These are phyloP conservation scores for Cuculus canorus DNA, from an alignment of 2,797 vertebrate species.

Conservation along the genomic window DNA sequence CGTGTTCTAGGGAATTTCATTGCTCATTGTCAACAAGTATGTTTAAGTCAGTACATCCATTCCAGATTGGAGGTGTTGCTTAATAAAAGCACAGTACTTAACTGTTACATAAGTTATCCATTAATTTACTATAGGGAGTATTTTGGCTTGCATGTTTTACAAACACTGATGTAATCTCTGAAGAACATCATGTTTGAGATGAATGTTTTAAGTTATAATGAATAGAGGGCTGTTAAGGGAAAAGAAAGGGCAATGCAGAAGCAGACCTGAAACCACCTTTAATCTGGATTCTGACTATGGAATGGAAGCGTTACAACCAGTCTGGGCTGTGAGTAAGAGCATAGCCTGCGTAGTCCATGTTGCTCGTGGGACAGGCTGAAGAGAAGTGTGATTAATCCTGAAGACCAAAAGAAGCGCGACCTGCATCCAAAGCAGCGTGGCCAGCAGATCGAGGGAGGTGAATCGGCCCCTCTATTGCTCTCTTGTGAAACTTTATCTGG, in stretches of 20 bases:
- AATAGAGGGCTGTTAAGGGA: background rate
- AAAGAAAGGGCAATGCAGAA: background rate
- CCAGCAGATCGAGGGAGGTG: too few species aligned
- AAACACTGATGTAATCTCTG: background rate
- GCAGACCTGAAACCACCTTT: background rate
- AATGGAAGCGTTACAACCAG: background rate
- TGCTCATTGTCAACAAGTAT: background rate
- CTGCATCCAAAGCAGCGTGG: too few species aligned
- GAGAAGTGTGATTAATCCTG: background rate
- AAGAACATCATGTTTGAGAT: background rate
- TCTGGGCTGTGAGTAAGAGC: background rate
- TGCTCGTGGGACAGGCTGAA: background rate
- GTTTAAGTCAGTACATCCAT: background rate
- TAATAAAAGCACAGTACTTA: background rate
- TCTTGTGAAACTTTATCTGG: too few species aligned
- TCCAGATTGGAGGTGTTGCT: background rate
- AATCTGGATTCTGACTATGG: background rate
- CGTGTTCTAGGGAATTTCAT: background rate
- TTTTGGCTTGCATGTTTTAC: background rate
- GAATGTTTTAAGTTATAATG: background rate
- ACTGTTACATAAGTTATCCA: background rate
- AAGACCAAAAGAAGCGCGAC: too few species aligned
- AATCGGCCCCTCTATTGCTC: too few species aligned
- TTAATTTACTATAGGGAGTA: constrained; percentile 1
- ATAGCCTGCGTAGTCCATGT: fast-evolving